These are phyloP conservation scores for Loxodonta africana DNA, from an alignment of 2,113 vertebrate genomes.

Conservation along the genomic window DNA sequence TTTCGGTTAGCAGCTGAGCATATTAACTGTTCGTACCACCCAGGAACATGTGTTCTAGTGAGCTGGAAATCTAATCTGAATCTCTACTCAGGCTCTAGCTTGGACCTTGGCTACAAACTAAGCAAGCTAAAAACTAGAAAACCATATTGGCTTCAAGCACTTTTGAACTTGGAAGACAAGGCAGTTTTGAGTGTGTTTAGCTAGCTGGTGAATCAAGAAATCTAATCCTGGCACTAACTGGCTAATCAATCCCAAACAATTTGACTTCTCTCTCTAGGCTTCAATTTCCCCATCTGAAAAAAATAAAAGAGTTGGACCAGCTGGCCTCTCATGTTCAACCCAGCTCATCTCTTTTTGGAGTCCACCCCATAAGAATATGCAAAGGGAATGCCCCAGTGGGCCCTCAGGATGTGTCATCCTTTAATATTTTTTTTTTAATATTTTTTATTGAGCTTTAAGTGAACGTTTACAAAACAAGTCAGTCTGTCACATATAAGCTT, in stretches of 20 bases:
- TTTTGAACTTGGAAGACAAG: conserved; percentile 22
- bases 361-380: no score
- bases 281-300: not conserved
- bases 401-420: no score
- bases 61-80: not conserved
- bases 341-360: not conserved
- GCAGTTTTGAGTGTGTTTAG: not conserved
- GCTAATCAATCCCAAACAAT: not conserved
- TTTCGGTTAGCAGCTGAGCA: not conserved
- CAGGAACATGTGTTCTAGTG: not conserved
- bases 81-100: not conserved
- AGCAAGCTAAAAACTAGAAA: not conserved
- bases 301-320: not conserved
- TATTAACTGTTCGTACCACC: not conserved
- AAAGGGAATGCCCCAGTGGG: no score
- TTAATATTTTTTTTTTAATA: no score
- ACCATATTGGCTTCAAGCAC: not conserved
- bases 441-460: no score
- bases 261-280: not conserved
- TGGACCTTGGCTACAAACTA: not conserved
- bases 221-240: not conserved
- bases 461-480: no score
- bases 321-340: not conserved
- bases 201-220: not conserved
- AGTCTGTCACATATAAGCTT: no score